A percentile compares a stretch with the other conserved stretches of the same genome.
These are phyloP conservation scores for Odontomachus brunneus DNA, from an alignment of 1,140 invertebrate genomes.

Conservation along the genomic window DNA sequence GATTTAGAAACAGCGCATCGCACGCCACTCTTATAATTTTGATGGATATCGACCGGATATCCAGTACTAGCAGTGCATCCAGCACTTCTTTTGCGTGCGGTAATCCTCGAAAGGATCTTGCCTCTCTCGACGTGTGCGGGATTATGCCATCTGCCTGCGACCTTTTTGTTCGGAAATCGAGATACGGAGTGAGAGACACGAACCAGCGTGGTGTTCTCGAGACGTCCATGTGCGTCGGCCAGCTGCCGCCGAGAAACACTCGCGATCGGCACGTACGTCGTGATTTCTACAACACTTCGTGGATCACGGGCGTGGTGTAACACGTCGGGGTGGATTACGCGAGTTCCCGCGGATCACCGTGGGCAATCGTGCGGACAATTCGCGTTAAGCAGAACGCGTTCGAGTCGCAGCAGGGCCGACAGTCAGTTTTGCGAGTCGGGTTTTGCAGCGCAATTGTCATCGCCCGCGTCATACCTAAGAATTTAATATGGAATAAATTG, in stretches of 20 bases:
- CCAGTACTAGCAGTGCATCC: background rate
- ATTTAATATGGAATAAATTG: background rate
- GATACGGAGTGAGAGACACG: conserved; percentile 11
- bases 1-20: background rate
- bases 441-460: background rate
- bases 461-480: background rate
- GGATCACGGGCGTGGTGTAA: conserved; percentile 38
- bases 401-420: background rate
- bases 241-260: conserved; percentile 34
- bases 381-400: conserved; percentile 39
- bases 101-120: conserved; percentile 51
- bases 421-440: background rate
- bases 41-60: conserved; percentile 37
- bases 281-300: conserved; percentile 46
- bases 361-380: conserved; percentile 43
- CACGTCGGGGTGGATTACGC: conserved; percentile 38
- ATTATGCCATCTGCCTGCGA: conserved; percentile 53
- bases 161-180: conserved; percentile 47
- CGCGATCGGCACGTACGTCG: conserved; percentile 52
- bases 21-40: conserved; percentile 24
- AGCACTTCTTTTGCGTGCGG: background rate
- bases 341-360: conserved; percentile 28
- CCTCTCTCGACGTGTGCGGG: conserved; percentile 50
- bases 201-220: conserved; percentile 9
- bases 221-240: conserved; percentile 29